Evolutionary conservation across 1,140 invertebrate species (phyloP).

Genomic region (Procambarus clarkii): DNA sequence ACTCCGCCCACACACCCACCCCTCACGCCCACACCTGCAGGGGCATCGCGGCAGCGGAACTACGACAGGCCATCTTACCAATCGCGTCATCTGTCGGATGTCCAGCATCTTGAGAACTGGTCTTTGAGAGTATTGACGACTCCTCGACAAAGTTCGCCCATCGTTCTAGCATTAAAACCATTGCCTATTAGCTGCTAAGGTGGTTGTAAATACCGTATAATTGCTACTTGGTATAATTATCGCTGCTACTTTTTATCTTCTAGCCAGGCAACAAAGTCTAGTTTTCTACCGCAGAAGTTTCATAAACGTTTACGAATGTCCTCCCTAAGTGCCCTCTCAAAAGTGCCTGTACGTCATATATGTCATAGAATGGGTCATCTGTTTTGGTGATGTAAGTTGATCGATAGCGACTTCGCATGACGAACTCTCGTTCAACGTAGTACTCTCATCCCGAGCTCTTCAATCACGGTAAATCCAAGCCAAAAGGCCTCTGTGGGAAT

Average conservation of each 20-base stretch:
- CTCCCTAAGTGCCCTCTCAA: constrained; percentile 50
- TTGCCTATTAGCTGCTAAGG: constrained; percentile 62
- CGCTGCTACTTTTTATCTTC: constrained; percentile 29
- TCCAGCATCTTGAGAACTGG: constrained; percentile 41
- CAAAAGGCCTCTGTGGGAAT: too few species aligned
- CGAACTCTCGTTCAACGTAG: too few species aligned
- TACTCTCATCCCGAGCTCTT: too few species aligned
- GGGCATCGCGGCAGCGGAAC: background rate
- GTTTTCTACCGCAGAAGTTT: constrained; percentile 55
- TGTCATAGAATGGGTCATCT: too few species aligned
- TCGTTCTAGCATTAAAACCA: constrained; percentile 18
- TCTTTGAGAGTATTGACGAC: background rate
- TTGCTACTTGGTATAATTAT: constrained; percentile 28
- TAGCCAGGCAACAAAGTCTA: constrained; percentile 33
- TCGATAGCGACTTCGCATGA: too few species aligned
- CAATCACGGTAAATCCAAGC: too few species aligned
- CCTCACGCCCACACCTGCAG: background rate
- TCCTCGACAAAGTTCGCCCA: background rate
- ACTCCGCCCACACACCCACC: background rate
- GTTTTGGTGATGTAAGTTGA: too few species aligned
- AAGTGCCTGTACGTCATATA: constrained; percentile 32
- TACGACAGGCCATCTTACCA: constrained; percentile 15
- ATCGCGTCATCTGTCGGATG: background rate
- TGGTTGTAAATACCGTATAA: constrained; percentile 50
- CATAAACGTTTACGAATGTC: constrained; percentile 49